A percentile compares a stretch with the other conserved stretches of the same genome.
These are phyloP conservation scores for Ichneumoninae sp. DNA, from an alignment of 2,888 invertebrate species.

Conservation along the genomic window DNA sequence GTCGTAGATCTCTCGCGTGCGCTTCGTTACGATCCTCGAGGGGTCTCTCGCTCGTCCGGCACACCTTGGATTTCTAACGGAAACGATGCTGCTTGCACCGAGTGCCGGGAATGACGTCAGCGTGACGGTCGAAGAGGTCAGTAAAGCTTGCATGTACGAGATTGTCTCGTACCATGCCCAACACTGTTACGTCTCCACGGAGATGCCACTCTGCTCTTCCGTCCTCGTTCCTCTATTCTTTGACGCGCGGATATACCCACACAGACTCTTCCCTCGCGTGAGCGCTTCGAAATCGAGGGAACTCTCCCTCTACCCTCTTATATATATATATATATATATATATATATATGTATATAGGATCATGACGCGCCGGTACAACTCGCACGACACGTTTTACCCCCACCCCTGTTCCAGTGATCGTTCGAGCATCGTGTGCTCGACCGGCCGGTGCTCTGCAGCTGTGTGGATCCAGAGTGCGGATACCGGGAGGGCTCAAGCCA, in stretches of 20 bases:
- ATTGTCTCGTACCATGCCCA: slow-evolving; percentile 54
- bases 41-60: slow-evolving; percentile 41
- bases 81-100: slow-evolving; percentile 41
- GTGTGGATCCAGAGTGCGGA: slow-evolving; percentile 14
- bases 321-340: neutral
- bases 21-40: slow-evolving; percentile 19
- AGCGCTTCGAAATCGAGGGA: slow-evolving; percentile 43
- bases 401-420: slow-evolving; percentile 15
- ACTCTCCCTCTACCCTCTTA: neutral
- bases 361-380: slow-evolving; percentile 50
- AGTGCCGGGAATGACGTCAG: slow-evolving; percentile 59
- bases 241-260: neutral
- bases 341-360: slow-evolving; percentile 16
- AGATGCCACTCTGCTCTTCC: slow-evolving; percentile 8
- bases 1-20: slow-evolving; percentile 26
- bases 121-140: slow-evolving; percentile 62
- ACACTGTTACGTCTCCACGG: slow-evolving; percentile 42
- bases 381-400: slow-evolving; percentile 55
- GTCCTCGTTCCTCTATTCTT: slow-evolving; percentile 2
- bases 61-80: slow-evolving; percentile 66
- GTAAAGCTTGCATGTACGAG: slow-evolving; percentile 59
- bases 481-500: slow-evolving; percentile 19
- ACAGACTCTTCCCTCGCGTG: slow-evolving; percentile 45
- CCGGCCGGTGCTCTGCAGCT: slow-evolving; percentile 25
- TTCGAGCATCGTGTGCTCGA: slow-evolving; percentile 31